Conservation (phyloP, 2,113 vertebrate genomes). For the Gavialis gangeticus region DNA sequence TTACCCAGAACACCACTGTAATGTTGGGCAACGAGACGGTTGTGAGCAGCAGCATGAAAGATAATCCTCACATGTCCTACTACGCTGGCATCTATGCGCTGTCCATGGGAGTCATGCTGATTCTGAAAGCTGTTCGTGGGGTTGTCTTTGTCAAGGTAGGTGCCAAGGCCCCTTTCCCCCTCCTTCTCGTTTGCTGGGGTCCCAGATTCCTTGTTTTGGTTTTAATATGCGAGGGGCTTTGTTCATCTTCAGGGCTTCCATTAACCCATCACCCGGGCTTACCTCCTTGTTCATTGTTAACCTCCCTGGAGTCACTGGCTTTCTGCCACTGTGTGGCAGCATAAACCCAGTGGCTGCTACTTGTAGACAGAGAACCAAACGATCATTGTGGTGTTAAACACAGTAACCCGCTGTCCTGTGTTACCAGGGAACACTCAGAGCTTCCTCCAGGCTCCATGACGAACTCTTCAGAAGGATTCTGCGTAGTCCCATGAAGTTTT, state of each 20-base stretch:
- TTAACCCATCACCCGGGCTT: background rate
- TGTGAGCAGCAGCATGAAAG: conserved; percentile 89
- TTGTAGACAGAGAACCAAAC: background rate
- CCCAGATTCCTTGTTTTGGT: background rate
- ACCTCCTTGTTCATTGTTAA: background rate
- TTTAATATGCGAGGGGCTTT: background rate
- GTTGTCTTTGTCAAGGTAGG: conserved; percentile 92
- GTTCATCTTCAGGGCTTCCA: background rate
- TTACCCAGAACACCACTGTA: conserved; percentile 85
- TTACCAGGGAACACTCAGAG: conserved; percentile 87
- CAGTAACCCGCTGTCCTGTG: background rate
- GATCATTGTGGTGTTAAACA: background rate
- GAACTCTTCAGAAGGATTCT: conserved; percentile 91
- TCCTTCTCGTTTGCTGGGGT: background rate
- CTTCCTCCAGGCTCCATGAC: conserved; percentile 91
- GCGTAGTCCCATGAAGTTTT: conserved; percentile 96
- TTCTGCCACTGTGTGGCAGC: background rate
- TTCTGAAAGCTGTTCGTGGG: conserved; percentile 90
- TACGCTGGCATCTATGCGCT: conserved; percentile 89
- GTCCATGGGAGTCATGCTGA: conserved; percentile 93
- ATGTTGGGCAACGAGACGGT: conserved; percentile 82
- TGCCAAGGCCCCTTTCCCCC: background rate
- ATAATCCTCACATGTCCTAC: conserved; percentile 90
- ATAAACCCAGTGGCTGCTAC: background rate
- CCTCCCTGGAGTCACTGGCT: background rate